Percentiles rank a stretch among this genome's conserved stretches.
These are phyloP conservation scores for Anodontia alba DNA, from an alignment of 2,888 invertebrate genomes.

Conservation along the genomic window DNA sequence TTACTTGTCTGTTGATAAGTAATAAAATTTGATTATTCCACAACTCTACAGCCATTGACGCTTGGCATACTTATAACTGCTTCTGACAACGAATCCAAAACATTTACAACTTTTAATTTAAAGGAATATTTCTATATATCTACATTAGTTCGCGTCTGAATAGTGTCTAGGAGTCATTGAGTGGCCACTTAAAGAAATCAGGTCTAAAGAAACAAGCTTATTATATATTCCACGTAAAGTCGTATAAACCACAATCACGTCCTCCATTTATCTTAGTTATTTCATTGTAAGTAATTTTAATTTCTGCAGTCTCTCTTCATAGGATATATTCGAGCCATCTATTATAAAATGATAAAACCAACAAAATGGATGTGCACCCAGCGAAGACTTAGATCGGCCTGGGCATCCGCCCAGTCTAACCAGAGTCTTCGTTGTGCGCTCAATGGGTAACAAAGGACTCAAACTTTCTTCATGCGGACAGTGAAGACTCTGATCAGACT, in stretches of 20 bases:
- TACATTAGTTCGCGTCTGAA: background rate
- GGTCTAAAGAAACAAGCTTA: background rate
- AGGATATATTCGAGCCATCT: background rate
- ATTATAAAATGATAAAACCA: background rate
- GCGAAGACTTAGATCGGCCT: too few relatives aligned
- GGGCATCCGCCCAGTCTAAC: too few relatives aligned
- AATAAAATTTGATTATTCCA: too few relatives aligned
- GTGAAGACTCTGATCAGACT: too few relatives aligned
- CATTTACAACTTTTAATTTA: background rate
- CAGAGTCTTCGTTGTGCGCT: too few relatives aligned
- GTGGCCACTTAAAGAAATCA: background rate
- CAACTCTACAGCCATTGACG: too few relatives aligned
- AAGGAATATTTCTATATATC: background rate
- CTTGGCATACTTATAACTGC: background rate
- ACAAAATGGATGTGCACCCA: too few relatives aligned
- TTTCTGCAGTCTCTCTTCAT: background rate
- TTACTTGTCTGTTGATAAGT: too few relatives aligned
- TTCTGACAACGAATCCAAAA: background rate
- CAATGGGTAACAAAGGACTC: too few relatives aligned
- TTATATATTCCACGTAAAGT: slow-evolving; percentile 12
- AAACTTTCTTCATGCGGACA: too few relatives aligned
- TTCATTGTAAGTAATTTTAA: background rate
- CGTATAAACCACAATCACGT: slow-evolving; percentile 28
- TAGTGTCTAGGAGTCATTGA: background rate
- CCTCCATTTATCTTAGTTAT: background rate